These are phyloP conservation scores for Sinelater perroti DNA, from an alignment of 2,888 invertebrate genomes.

Conservation along the genomic window DNA sequence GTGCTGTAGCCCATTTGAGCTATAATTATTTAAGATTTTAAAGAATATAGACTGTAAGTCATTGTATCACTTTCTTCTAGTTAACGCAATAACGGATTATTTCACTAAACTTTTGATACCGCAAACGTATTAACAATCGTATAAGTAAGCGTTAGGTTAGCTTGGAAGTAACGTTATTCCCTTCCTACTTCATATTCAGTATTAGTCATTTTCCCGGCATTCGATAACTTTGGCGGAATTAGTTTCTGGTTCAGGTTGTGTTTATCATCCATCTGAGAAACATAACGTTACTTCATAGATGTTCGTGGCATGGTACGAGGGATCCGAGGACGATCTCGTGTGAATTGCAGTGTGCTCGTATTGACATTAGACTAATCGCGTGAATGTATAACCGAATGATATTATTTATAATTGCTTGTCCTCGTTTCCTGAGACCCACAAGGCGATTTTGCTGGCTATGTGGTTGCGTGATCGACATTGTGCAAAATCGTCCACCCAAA, in stretches of 20 bases:
- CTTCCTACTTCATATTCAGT: conserved; percentile 17
- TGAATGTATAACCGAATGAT: conserved; percentile 46
- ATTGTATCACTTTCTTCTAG: conserved; percentile 10
- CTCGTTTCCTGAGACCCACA: conserved; percentile 54
- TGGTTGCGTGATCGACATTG: conserved; percentile 13
- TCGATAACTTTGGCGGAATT: conserved; percentile 33
- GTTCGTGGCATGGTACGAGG: conserved; percentile 34
- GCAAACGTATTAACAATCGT: conserved; percentile 42
- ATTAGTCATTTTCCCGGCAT: conserved; percentile 15
- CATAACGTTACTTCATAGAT: conserved; percentile 41
- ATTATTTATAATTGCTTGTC: conserved; percentile 54
- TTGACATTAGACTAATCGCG: conserved; percentile 32
- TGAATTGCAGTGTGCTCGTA: conserved; percentile 43
- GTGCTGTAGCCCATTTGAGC: conserved; percentile 39
- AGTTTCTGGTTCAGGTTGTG: conserved; percentile 48
- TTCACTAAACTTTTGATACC: conserved; percentile 25
- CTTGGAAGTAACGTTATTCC: conserved; percentile 29
- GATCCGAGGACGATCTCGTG: conserved; percentile 59
- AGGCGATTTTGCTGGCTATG: conserved; percentile 44
- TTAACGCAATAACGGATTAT: conserved; percentile 1
- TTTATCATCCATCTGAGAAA: conserved; percentile 34
- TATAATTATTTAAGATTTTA: conserved; percentile 27
- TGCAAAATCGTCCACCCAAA: conserved; percentile 31
- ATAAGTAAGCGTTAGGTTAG: conserved; percentile 34
- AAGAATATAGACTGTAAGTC: conserved; percentile 28